phyloP scores from a whole-genome alignment of 2,888 invertebrate genomes.

The Mycogona germanica region DNA sequence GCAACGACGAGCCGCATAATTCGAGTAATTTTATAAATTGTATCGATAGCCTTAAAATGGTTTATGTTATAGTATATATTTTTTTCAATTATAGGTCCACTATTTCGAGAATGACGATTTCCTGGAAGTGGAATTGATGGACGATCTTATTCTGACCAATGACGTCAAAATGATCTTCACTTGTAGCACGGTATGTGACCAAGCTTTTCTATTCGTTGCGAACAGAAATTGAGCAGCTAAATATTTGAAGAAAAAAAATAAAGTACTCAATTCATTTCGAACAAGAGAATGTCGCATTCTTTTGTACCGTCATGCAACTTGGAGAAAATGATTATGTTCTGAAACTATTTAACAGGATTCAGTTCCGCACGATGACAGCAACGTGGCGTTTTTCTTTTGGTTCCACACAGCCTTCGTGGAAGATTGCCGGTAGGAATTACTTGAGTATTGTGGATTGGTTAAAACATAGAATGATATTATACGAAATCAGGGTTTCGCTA shows the following conservation, averaged over 20 bases:
- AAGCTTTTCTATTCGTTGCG: conserved; percentile 15
- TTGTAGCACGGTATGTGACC: conserved; percentile 33
- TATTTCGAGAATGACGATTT: conserved; percentile 26
- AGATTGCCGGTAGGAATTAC: conserved; percentile 33
- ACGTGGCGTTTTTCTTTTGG: conserved; percentile 42
- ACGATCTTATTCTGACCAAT: conserved; percentile 31
- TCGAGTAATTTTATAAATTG: no score
- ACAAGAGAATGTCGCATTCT: no score
- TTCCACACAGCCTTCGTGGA: conserved; percentile 40
- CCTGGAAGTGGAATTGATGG: conserved; percentile 26
- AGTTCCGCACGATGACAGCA: conserved; percentile 38
- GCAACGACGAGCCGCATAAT: no score
- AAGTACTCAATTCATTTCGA: background rate
- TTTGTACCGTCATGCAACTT: no score
- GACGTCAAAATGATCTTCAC: conserved; percentile 37
- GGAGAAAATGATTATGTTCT: no score
- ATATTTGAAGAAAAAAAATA: background rate
- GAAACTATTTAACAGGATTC: no score
- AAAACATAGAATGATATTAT: conserved; percentile 20
- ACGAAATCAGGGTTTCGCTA: background rate
- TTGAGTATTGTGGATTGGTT: no score
- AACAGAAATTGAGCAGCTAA: background rate
- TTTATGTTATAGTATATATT: no score
- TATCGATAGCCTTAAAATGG: no score
- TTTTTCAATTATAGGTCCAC: conserved; percentile 24